Evolutionary conservation across 1,140 invertebrate species (phyloP).

Genomic region (Drosophila kanapiae): DNA sequence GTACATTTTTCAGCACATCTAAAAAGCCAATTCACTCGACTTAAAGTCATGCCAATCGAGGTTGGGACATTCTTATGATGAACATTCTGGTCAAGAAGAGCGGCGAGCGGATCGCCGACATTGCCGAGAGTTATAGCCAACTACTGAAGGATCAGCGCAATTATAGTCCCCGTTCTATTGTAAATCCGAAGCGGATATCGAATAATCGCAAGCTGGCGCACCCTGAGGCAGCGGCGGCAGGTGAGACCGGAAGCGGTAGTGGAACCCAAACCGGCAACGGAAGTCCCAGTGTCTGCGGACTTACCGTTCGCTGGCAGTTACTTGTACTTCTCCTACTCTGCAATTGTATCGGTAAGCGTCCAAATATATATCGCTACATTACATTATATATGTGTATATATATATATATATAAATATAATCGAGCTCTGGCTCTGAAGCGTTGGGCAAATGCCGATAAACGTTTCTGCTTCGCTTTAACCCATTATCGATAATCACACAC

Average conservation of each 20-base stretch:
- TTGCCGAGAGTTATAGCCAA: slow-evolving; percentile 20
- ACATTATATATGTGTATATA: not conserved
- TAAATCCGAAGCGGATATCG: not conserved
- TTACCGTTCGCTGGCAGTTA: slow-evolving; percentile 53
- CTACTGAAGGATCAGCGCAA: slow-evolving; percentile 21
- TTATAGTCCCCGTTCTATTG: not conserved
- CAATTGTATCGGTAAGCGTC: slow-evolving; percentile 80
- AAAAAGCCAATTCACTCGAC: not conserved
- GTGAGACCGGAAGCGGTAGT: slow-evolving; percentile 2
- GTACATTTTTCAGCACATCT: not conserved
- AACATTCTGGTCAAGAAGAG: slow-evolving; percentile 49
- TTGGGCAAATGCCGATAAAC: slow-evolving; percentile 40
- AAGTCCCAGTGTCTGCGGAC: slow-evolving; percentile 1
- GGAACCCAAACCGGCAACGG: slow-evolving; percentile 24
- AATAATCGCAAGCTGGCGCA: slow-evolving; percentile 56
- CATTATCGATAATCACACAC: slow-evolving; percentile 37
- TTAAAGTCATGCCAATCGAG: slow-evolving; percentile 53
- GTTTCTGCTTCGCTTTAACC: slow-evolving; percentile 25
- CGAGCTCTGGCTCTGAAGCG: slow-evolving; percentile 34
- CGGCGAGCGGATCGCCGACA: slow-evolving; percentile 60
- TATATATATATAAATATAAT: slow-evolving; percentile 5
- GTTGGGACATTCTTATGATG: slow-evolving; percentile 61
- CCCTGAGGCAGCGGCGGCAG: slow-evolving; percentile 22
- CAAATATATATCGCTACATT: no score
- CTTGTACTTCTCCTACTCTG: slow-evolving; percentile 57